These are phyloP conservation scores for Menidia menidia DNA, from an alignment of 2,797 vertebrate species.

Conservation along the genomic window DNA sequence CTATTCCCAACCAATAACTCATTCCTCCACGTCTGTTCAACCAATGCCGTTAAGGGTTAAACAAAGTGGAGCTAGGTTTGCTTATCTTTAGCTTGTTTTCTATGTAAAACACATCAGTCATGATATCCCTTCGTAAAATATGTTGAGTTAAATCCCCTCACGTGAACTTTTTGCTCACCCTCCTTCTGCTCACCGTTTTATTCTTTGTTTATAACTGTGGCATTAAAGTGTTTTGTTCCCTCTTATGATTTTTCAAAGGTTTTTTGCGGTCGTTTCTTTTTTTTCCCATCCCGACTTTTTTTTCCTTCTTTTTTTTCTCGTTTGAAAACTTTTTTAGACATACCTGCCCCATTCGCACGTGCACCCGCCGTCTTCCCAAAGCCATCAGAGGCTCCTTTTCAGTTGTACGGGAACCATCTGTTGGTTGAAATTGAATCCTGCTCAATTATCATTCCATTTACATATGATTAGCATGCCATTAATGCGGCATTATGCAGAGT, in stretches of 20 bases:
- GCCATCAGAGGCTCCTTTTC: conserved; percentile 55
- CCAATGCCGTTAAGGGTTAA: too few species aligned
- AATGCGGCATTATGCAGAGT: conserved; percentile 61
- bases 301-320: neutral
- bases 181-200: too few species aligned
- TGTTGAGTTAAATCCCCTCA: too few species aligned
- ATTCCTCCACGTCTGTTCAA: neutral
- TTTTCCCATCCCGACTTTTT: neutral
- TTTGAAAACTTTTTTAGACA: conserved; percentile 6
- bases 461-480: conserved; percentile 70
- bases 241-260: too few species aligned
- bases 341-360: conserved; percentile 9
- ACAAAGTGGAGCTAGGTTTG: too few species aligned
- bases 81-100: too few species aligned
- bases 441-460: conserved; percentile 68
- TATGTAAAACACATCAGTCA: too few species aligned
- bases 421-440: conserved; percentile 63
- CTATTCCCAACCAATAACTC: neutral
- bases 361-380: conserved; percentile 4
- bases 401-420: conserved; percentile 66
- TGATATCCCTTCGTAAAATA: too few species aligned
- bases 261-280: neutral
- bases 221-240: too few species aligned
- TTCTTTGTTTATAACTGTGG: too few species aligned
- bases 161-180: too few species aligned